Evolutionary conservation across 2,113 vertebrate genomes (phyloP).

Genomic region (Poeciliopsis turrubarensis): DNA sequence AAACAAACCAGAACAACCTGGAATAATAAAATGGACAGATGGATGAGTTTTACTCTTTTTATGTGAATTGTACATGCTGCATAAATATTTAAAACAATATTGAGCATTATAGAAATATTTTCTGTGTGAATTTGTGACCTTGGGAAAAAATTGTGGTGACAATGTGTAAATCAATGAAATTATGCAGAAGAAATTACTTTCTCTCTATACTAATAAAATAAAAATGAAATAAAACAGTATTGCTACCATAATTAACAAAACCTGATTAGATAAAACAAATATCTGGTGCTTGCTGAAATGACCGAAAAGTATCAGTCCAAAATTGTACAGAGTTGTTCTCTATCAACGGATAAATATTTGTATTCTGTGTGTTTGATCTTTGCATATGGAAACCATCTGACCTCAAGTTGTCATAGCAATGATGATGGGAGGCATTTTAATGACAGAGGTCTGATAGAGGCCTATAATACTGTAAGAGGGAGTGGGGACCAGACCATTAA

Average conservation of each 20-base stretch:
- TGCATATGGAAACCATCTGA: constrained; percentile 66
- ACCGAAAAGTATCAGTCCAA: neutral
- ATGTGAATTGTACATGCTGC: neutral
- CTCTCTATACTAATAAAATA: neutral
- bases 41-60: neutral
- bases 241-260: neutral
- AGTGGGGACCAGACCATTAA: constrained; percentile 65
- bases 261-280: neutral
- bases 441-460: constrained; percentile 33
- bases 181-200: too few relatives aligned
- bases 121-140: too few relatives aligned
- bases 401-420: constrained; percentile 48
- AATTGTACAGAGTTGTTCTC: neutral
- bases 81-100: neutral
- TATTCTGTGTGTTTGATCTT: constrained; percentile 30
- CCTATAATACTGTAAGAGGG: constrained; percentile 63
- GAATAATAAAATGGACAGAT: neutral
- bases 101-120: too few relatives aligned
- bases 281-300: neutral
- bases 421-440: constrained; percentile 61
- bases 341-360: constrained; percentile 14
- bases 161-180: too few relatives aligned
- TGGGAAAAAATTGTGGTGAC: too few relatives aligned
- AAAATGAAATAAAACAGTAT: neutral
- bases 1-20: neutral